Evolutionary conservation across 2,113 vertebrate genomes (phyloP), one percentile per base, ranked within the genome.

Genomic region (Fukomys damarensis): DNA sequence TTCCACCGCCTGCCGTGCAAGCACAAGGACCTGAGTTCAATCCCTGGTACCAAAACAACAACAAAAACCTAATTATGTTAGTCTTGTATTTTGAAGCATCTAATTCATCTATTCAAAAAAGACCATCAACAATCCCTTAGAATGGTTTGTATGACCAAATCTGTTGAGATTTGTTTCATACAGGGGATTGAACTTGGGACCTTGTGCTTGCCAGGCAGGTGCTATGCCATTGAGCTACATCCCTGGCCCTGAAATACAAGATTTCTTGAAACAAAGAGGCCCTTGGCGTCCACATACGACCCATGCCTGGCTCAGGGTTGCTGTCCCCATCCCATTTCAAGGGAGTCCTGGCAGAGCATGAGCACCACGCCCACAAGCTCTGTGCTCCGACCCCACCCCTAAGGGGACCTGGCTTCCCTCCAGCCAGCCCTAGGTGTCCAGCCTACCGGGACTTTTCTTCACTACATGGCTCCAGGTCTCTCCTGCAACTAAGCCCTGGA

Each of bases 361-460:
- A 89, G 35, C 35, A 76, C 41, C 11, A 5, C 38, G 49, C 46
- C 66, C 24, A 70, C n/a, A 14, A 1, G 54, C 43, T 24, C 35
- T 46, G 11, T 14, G 52, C n/a, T 61, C 41, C 61, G 80, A 5
- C 28, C 81, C 14, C 61, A 49, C 66, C 66, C 3, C 17, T 1
- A 0, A 0, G 65, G 3, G 1, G 54, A 77, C 22, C 56, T 68
- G 92, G 92, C 76, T 66, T 38, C 13, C 13, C 10, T 46, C 77
- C 80, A 0, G 0, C 77, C 0, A 38, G 70, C 32, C 20, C 10
- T 0, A 56, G 12, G 46, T 38, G 10, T 7, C 17, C 10, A 49
- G 72, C 61, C n/a, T 46, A 12, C 16, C 3, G n/a, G 35, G 26
- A 41, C 24, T 56, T 54, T 14, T 56, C 6, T 52, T 68, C 87